Evolutionary conservation across 2,888 invertebrate species (phyloP).

Genomic region (Minunthozetes semirufus): DNA sequence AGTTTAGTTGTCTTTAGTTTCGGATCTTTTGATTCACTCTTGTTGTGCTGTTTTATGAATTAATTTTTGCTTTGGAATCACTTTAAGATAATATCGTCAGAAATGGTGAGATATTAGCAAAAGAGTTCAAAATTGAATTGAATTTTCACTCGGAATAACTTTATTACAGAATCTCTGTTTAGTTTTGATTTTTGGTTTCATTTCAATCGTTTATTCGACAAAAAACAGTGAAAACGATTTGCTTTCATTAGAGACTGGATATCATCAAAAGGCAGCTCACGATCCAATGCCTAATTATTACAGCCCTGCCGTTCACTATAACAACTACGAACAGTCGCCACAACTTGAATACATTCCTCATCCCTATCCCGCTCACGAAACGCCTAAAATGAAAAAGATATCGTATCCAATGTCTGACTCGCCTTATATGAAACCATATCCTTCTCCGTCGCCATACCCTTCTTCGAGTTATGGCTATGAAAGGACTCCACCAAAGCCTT

Average conservation of each 20-base stretch:
- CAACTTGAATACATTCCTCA: neutral
- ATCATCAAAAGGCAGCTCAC: neutral
- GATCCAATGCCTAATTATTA: neutral
- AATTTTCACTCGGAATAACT: neutral
- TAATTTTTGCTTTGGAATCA: neutral
- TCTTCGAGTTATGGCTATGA: conserved; percentile 5
- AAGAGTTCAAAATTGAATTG: neutral
- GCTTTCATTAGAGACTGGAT: conserved; percentile 8
- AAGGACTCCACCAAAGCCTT: neutral
- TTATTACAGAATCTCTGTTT: neutral
- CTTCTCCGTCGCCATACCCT: neutral
- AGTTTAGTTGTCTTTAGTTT: neutral
- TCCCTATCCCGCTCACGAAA: conserved; percentile 6
- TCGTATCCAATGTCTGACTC: conserved; percentile 11
- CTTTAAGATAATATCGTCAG: neutral
- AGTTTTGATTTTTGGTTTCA: neutral
- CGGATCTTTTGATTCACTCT: neutral
- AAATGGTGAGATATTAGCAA: neutral
- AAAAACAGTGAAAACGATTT: conserved; percentile 14
- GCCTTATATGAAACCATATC: neutral
- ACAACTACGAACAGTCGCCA: conserved; percentile 1
- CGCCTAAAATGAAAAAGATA: neutral
- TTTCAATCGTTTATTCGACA: neutral
- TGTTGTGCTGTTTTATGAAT: neutral
- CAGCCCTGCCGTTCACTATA: conserved; percentile 6